Evolutionary conservation across 92 coral and sea anemone species (phyloP).

Genomic region (Zoanthus gigantus): DNA sequence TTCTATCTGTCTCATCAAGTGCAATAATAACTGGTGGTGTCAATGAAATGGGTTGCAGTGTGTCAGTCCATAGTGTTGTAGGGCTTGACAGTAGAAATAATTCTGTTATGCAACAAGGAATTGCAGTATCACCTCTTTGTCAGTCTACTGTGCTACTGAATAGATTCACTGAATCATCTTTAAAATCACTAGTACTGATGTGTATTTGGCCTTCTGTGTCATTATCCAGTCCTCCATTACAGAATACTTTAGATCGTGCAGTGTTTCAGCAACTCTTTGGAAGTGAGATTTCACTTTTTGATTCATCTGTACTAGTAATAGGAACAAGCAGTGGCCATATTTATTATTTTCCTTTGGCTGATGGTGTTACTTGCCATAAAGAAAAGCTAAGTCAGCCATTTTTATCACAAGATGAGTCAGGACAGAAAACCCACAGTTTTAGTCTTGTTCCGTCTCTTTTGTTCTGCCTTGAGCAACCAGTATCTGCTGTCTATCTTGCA

Average conservation of each 20-base stretch:
- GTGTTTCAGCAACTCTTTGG: constrained; percentile 58
- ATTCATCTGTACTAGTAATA: constrained; percentile 49
- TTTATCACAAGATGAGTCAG: neutral
- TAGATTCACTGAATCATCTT: neutral
- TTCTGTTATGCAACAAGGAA: neutral
- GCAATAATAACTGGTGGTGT: constrained; percentile 9
- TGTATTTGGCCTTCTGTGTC: constrained; percentile 25
- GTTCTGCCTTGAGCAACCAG: constrained; percentile 61
- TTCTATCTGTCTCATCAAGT: neutral
- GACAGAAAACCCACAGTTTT: neutral
- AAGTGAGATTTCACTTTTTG: constrained; percentile 46
- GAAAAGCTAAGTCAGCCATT: neutral
- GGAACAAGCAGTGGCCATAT: constrained; percentile 60
- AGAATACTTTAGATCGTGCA: constrained; percentile 25
- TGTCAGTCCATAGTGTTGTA: neutral
- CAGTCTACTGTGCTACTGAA: constrained; percentile 10
- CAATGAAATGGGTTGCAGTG: neutral
- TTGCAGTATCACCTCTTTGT: neutral
- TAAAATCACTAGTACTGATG: neutral
- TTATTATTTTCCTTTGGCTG: constrained; percentile 28
- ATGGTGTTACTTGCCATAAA: neutral
- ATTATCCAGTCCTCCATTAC: neutral
- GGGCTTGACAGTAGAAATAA: neutral
- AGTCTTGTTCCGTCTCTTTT: constrained; percentile 40
- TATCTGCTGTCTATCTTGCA: constrained; percentile 53